A percentile compares a stretch with the other conserved stretches of the same genome.
Evolutionary conservation across 2,888 invertebrate genomes (phyloP).

Genomic region (Periphyllus acericola): DNA sequence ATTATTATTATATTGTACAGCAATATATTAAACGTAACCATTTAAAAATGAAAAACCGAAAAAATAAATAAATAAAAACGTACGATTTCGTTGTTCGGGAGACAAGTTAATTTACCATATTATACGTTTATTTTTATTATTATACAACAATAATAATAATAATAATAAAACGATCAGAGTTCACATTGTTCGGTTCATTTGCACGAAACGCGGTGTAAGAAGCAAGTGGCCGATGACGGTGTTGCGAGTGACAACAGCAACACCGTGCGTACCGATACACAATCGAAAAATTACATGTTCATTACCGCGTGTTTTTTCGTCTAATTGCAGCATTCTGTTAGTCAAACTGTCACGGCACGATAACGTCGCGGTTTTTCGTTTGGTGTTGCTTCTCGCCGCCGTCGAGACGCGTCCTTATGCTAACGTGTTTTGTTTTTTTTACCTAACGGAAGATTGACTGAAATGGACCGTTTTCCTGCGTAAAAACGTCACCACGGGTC

Average conservation of each 20-base stretch:
- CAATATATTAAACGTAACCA: not conserved
- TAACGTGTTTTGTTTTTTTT: not conserved
- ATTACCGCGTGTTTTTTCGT: not conserved
- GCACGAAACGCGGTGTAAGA: not conserved
- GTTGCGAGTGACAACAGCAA: not conserved
- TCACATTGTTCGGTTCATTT: not conserved
- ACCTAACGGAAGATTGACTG: constrained; percentile 40
- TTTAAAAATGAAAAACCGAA: not conserved
- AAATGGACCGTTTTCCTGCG: constrained; percentile 24
- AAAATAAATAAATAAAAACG: not conserved
- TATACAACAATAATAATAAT: constrained; percentile 4
- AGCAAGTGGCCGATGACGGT: not conserved
- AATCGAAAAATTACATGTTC: constrained; percentile 1
- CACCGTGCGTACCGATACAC: not conserved
- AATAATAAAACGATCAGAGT: not conserved
- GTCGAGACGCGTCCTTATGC: not conserved
- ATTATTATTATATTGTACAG: not conserved
- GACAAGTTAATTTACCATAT: constrained; percentile 22
- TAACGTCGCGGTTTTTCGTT: not conserved
- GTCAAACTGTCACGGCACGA: not conserved
- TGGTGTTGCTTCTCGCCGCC: not conserved
- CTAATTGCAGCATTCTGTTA: not conserved
- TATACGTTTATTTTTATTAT: no score
- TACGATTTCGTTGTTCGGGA: not conserved
- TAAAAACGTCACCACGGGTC: constrained; percentile 51